phyloP scores from a whole-genome alignment of 2,888 invertebrate genomes.

The Coelogynopora nodosa region DNA sequence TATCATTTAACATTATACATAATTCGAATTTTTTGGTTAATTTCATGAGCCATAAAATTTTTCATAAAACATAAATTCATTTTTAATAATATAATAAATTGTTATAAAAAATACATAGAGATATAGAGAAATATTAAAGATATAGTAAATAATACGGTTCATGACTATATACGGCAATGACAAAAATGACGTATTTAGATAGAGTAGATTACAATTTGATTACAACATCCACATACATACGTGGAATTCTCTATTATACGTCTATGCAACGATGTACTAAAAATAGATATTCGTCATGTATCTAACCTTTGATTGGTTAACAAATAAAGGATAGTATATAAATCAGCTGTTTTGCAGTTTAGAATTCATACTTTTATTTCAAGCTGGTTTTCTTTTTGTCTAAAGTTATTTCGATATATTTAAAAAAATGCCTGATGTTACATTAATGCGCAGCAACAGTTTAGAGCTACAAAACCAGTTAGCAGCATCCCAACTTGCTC shows the following conservation, averaged over 20 bases:
- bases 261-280: neutral
- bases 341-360: neutral
- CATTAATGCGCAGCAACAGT: neutral
- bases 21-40: too few species aligned
- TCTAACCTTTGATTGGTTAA: neutral
- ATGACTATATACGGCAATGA: too few species aligned
- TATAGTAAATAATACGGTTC: too few species aligned
- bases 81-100: too few species aligned
- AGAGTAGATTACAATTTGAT: too few species aligned
- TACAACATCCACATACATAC: too few species aligned
- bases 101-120: too few species aligned
- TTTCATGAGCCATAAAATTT: too few species aligned
- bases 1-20: too few species aligned
- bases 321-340: neutral
- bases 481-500: neutral
- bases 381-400: neutral
- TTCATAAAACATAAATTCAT: too few species aligned
- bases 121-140: too few species aligned
- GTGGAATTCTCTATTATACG: neutral
- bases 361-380: neutral
- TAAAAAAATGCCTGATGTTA: neutral
- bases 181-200: too few species aligned
- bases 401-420: neutral
- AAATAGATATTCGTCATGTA: neutral
- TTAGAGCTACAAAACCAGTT: neutral